Base-by-base conservation (phyloP, 2,888 invertebrate genomes). In the Selenia dentaria region DNA sequence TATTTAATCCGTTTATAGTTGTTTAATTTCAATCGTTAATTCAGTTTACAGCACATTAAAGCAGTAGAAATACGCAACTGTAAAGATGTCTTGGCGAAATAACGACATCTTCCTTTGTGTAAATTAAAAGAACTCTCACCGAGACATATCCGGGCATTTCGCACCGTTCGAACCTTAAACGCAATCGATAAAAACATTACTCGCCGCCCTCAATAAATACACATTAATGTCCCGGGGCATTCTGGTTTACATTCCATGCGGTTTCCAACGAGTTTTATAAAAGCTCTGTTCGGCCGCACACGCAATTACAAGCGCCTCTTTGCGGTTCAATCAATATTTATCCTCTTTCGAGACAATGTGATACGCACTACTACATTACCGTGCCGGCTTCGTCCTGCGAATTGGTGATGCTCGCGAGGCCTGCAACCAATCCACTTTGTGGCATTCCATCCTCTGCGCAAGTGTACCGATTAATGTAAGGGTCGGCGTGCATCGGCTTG, bases 201-300 rank as follows among this genome's bases (percentile, higher is more conserved):
- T 76, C 79, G 77, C 73, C 80, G 82, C 83, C 79, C 80, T 78
- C 88, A 87, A 90, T 90, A 90, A 90, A 89, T 90, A 89, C 84
- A 90, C 88, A 89, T 88, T 87, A 88, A 83, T 81, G 88, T 88
- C 88, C 78, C 68, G 74, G 66, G 77, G 83, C 81, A 86, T 88
- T 87, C 88, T 87, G 87, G 86, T 83, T 82, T 85, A 84, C 87
- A 86, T 89, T 88, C 89, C 86, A 79, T 79, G 88, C 84, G 86
- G 88, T 85, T 86, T 74, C 77, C 84, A 80, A 83, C 88, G 82
- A 86, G 89, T 88, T 89, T 85, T 87, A 83, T 87, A 86, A 87
- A 86, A 82, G 84, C 83, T 78, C 80, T 80, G 81, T 83, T 79
- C 79, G 79, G 75, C 77, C 80, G 77, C 82, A 82, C 88, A 83